These are phyloP conservation scores for Falco novaeseelandiae DNA, from an alignment of 2,797 vertebrate genomes.

Conservation along the genomic window DNA sequence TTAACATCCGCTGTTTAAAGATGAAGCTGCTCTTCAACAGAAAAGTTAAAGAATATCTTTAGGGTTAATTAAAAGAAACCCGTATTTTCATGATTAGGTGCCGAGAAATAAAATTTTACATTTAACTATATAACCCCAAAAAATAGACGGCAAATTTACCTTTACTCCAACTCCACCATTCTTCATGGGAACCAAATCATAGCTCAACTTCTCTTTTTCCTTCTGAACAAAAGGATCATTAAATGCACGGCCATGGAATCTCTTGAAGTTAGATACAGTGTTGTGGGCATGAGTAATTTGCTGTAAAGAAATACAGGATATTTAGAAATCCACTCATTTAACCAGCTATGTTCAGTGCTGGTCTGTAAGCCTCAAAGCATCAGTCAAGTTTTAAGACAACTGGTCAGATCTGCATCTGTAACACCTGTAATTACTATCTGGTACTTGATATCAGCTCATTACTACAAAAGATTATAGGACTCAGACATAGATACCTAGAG, in stretches of 20 bases:
- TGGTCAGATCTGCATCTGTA: neutral
- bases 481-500: neutral
- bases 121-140: neutral
- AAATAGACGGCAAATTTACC: constrained; percentile 64
- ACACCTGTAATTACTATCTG: neutral
- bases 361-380: neutral
- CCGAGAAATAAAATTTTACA: neutral
- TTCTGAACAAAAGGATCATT: constrained; percentile 81
- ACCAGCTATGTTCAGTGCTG: neutral
- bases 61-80: neutral
- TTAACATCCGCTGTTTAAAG: neutral
- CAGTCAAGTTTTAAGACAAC: neutral
- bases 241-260: constrained; percentile 81
- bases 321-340: neutral
- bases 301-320: constrained; percentile 58
- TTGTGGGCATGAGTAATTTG: constrained; percentile 83
- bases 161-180: constrained; percentile 82
- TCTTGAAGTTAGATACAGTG: constrained; percentile 83
- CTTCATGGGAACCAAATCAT: constrained; percentile 79
- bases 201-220: constrained; percentile 78
- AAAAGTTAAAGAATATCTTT: neutral
- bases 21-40: neutral
- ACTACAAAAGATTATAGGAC: neutral
- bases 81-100: neutral
- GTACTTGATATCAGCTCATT: neutral